Evolutionary conservation across 2,888 invertebrate species (phyloP), one percentile per base, ranked within the genome.

Genomic region (Eupithecia pulchellata): DNA sequence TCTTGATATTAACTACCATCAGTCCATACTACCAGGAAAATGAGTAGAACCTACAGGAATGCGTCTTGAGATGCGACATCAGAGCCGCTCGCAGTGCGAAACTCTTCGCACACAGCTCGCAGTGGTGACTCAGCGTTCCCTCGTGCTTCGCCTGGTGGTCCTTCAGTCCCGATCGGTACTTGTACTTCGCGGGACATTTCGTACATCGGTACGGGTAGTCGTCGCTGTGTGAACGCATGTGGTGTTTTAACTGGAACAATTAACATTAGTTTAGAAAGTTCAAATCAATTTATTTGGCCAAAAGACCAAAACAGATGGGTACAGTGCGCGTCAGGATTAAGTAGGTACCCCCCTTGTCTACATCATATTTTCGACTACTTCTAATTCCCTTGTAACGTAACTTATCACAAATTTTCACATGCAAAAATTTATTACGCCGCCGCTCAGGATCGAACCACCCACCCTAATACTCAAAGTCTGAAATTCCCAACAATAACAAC

Each of bases 151-250:
- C 68, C 20, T 6, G 27, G 20, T 72, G 71, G 27, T 72, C 71
- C 32, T 57, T 65, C 17, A 68, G 39, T 1, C 71, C 71, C 11
- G 71, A 68, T 0, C 71, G 68, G 65, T 72, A 72, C 17, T 72
- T 72, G 65, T 72, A 72, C 62, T 68, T 60, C 1, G 68, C 68
- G n/a, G 71, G 71, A 27, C 71, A 72, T 14, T 34, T 29, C n/a
- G 30, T 36, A 20, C 71, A 72, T 42, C 68, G 68, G 34, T 57
- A 72, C 13, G 64, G 68, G 62, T 61, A 68, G 2, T 65, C 64
- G 27, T 72, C 71, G 25, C 68, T 72, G 42, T 72, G 71, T 0
- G 71, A 72, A 6, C 61, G 30, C 71, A 72, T 72, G 32, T 72
- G 71, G 17, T 65, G 68, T 65, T 68, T 68, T 20, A 72, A 20